Evolutionary conservation across 2,797 vertebrate genomes (phyloP), one percentile per base, ranked within the genome.

Genomic region (Poeciliopsis infans): DNA sequence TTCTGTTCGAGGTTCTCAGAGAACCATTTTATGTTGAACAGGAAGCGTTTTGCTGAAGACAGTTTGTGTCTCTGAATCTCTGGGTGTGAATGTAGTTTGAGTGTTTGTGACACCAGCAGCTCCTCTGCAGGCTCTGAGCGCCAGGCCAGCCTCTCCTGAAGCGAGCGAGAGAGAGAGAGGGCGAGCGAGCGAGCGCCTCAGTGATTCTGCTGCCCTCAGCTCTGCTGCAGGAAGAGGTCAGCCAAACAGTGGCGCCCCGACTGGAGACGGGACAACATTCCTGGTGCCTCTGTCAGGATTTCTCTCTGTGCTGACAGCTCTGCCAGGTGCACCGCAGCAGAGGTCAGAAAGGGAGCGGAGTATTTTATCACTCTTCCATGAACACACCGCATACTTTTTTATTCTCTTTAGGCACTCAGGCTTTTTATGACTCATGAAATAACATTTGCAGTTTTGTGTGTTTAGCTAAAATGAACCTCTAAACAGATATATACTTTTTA

Each of bases 141-240:
- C 36, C 72, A 43, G 66, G 39, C 47, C 66, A 41, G 49, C 25
- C 12, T 59, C 31, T 55, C 45, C 43, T 69, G 69, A 53, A 13
- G 53, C 51, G 46, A 15, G 70, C 66, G 31, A 31, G 31, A 31
- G 31, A 31, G 31, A 31, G 36, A 18, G 53, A 2, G 31, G 31
- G 31, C 31, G 36, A 18, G 53, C 49, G 46, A 15, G 70, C 57
- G 64, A 10, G 74, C 33, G 23, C 45, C 72, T 84, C 51, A 69
- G 75, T 70, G 59, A 39, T 45, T 76, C 79, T 57, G 46, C 71
- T 66, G 68, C 51, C 79, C 61, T 64, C 73, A n/a, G 33, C 77
- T 78, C 43, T 13, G 71, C 64, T 74, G 78, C 61, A 76, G 39
- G 45, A 47, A 31, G 75, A 79, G 82, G 79, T 84, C 78, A 77